Percentiles rank a stretch among this genome's conserved stretches.
Conservation (phyloP, 2,888 invertebrate species). For the Watsonalla cultraria region DNA sequence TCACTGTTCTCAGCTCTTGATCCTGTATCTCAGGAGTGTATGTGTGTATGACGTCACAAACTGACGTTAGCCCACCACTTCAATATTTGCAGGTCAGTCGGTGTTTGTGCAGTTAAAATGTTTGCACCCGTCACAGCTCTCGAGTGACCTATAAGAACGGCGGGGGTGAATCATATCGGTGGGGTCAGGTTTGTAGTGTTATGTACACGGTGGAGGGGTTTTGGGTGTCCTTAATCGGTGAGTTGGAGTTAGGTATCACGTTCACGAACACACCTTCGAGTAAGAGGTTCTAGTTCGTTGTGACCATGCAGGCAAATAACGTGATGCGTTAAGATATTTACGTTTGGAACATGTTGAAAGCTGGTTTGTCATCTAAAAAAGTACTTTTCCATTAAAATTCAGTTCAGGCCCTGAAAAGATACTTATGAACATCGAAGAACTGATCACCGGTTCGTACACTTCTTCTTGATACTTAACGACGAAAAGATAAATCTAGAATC, state of each 20-base stretch:
- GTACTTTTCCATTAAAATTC: too few species aligned
- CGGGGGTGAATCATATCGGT: neutral
- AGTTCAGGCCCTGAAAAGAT: too few species aligned
- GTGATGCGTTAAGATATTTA: too few species aligned
- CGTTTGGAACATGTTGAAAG: too few species aligned
- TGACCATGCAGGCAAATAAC: too few species aligned
- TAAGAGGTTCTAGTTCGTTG: too few species aligned
- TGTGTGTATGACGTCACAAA: neutral
- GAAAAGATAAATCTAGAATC: too few species aligned
- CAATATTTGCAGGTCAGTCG: constrained; percentile 38
- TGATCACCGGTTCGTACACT: too few species aligned
- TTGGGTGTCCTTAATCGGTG: neutral
- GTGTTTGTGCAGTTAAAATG: constrained; percentile 67
- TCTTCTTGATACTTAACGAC: too few species aligned
- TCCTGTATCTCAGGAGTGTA: neutral
- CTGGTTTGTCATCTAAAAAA: too few species aligned
- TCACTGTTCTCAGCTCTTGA: neutral
- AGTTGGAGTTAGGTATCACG: neutral
- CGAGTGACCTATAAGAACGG: neutral
- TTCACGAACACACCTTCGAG: too few species aligned
- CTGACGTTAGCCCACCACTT: constrained; percentile 4
- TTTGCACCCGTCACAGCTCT: constrained; percentile 33
- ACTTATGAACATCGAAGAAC: too few species aligned
- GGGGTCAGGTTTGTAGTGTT: neutral
- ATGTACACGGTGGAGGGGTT: neutral